Conservation (phyloP, 2,113 vertebrate species). For the Prolemur simus region DNA sequence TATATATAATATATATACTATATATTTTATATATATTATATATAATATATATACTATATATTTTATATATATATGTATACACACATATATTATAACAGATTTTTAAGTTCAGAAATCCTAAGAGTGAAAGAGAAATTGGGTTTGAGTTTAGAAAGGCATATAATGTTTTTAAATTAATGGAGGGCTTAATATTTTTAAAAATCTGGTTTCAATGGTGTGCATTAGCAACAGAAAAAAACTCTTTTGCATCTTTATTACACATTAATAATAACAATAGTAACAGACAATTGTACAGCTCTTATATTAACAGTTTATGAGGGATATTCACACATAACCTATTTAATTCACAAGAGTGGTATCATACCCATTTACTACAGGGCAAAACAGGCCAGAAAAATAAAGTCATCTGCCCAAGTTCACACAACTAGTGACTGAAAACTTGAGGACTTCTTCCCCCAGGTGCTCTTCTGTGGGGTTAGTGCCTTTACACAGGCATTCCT, state of each 20-base stretch:
- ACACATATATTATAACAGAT: background rate
- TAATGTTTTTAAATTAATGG: background rate
- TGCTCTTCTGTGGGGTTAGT: background rate
- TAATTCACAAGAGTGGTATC: background rate
- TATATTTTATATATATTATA: too few relatives aligned
- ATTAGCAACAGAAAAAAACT: background rate
- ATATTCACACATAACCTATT: background rate
- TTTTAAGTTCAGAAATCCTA: background rate
- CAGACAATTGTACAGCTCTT: background rate
- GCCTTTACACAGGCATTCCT: background rate
- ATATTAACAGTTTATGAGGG: background rate
- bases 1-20: too few relatives aligned
- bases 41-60: too few relatives aligned
- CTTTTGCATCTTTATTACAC: background rate
- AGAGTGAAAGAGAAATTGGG: background rate
- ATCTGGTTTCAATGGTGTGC: background rate
- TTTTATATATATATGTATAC: too few relatives aligned
- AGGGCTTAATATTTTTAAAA: background rate
- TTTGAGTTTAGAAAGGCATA: background rate
- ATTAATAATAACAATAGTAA: background rate
- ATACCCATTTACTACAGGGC: background rate
- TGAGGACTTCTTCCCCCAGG: rapidly evolving
- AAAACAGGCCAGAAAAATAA: background rate
- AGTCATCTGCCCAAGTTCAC: background rate
- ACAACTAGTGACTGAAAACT: background rate